Evolutionary conservation across 2,888 invertebrate genomes (phyloP).

Genomic region (Spicauda simplicius): DNA sequence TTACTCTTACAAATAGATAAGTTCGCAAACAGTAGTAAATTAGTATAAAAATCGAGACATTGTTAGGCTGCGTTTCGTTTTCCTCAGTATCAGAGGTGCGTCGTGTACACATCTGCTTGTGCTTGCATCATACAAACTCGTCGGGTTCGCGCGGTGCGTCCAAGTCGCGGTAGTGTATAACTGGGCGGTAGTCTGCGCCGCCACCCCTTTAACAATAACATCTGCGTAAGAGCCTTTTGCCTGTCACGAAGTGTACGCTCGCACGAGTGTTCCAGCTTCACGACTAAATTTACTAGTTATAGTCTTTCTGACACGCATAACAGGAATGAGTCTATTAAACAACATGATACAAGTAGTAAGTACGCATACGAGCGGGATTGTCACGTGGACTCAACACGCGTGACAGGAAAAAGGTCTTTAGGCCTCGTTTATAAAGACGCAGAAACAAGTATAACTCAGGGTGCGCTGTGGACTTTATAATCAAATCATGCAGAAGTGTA

Average conservation of each 20-base stretch:
- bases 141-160: conserved; percentile 96
- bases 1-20: not conserved
- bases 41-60: not conserved
- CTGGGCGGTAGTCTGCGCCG: conserved; percentile 92
- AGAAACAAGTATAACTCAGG: not conserved
- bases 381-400: too few species aligned
- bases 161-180: conserved; percentile 96
- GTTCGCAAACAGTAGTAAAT: not conserved
- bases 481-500: not conserved
- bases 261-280: too few species aligned
- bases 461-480: not conserved
- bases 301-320: too few species aligned
- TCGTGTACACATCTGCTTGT: conserved; percentile 3
- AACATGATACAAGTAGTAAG: too few species aligned
- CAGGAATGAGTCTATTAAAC: too few species aligned
- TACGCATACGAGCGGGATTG: too few species aligned
- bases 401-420: conserved; percentile 1
- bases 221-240: conserved; percentile 7
- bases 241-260: too few species aligned
- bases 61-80: not conserved
- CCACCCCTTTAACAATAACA: conserved; percentile 88
- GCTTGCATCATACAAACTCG: conserved; percentile 88
- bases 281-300: too few species aligned
- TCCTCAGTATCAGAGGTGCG: not conserved
- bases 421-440: conserved; percentile 16